phyloP scores from a whole-genome alignment of 2,113 vertebrate genomes.

The Microtus oregoni region DNA sequence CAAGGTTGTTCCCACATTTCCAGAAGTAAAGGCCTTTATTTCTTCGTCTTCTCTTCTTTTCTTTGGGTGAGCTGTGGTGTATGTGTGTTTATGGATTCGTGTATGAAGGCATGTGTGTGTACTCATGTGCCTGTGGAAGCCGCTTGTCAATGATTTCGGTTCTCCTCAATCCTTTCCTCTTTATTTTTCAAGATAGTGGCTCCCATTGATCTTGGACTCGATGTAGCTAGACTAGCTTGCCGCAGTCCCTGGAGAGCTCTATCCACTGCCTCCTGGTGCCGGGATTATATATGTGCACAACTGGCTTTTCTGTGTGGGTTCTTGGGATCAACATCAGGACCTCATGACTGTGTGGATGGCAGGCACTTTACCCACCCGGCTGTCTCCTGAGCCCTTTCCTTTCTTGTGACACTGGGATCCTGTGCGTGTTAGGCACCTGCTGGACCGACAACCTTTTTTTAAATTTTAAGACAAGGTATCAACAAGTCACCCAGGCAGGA shows the following conservation, averaged over 20 bases:
- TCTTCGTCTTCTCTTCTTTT: too few species aligned
- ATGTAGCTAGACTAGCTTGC: neutral
- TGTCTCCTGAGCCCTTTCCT: neutral
- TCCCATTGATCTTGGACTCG: neutral
- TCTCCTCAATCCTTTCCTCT: neutral
- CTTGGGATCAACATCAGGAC: too few species aligned
- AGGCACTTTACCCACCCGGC: neutral
- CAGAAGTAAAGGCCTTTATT: neutral
- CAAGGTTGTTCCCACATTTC: neutral
- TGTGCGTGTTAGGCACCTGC: neutral
- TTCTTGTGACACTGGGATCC: neutral
- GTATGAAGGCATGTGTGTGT: neutral
- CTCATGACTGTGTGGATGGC: too few species aligned
- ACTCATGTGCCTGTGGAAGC: too few species aligned
- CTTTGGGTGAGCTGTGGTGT: neutral
- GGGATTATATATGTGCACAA: neutral
- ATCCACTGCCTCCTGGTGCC: too few species aligned
- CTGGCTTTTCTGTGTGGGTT: too few species aligned
- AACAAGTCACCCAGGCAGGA: neutral
- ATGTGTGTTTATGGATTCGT: neutral
- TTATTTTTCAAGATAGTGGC: neutral
- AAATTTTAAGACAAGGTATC: neutral
- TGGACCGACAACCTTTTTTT: neutral
- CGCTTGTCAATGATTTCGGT: too few species aligned
- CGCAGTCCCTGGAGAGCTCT: neutral